Conservation (phyloP, 2,888 invertebrate species). For the Polyommatus icarus region DNA sequence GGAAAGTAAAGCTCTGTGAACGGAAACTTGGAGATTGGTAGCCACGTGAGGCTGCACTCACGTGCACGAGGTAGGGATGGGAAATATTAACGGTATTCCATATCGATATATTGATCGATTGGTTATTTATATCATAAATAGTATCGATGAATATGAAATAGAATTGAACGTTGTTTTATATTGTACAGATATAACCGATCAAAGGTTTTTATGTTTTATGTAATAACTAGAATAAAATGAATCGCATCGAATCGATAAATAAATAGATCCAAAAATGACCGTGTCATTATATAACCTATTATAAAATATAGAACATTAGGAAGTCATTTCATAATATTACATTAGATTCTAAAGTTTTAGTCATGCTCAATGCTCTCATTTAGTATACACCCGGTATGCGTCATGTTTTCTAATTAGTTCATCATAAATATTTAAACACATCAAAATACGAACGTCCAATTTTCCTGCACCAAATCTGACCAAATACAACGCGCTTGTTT, state of each 20-base stretch:
- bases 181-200: background rate
- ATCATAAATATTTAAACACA: background rate
- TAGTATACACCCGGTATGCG: background rate
- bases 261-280: background rate
- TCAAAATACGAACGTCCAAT: background rate
- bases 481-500: background rate
- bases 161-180: background rate
- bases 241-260: background rate
- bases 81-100: background rate
- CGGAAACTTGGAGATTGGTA: constrained; percentile 22
- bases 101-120: background rate
- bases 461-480: background rate
- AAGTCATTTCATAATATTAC: background rate
- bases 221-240: background rate
- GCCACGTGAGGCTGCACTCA: constrained; percentile 20
- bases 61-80: background rate
- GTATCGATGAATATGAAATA: no score
- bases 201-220: background rate
- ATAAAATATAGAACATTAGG: background rate
- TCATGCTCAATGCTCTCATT: background rate
- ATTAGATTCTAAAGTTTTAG: background rate
- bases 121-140: no score
- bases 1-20: constrained; percentile 21
- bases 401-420: background rate
- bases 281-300: background rate